phyloP scores from a whole-genome alignment of 2,113 vertebrate species.

The Lepisosteus oculatus region DNA sequence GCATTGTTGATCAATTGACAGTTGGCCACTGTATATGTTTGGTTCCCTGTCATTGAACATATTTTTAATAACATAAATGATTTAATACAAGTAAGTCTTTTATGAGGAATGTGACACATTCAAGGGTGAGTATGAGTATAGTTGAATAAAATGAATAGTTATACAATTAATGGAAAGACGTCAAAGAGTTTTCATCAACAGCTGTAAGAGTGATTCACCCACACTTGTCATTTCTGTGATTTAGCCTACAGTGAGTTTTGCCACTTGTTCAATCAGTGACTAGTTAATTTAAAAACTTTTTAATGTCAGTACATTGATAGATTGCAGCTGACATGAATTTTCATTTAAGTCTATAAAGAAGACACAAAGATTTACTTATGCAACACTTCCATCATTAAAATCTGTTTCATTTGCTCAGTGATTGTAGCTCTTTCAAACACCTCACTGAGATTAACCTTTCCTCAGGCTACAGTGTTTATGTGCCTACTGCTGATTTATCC shows the following conservation, averaged over 20 bases:
- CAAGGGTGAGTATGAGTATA: too few species aligned
- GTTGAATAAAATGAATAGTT: too few species aligned
- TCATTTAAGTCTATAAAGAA: background rate
- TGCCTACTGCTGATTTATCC: conserved; percentile 18
- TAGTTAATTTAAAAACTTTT: background rate
- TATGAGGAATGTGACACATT: too few species aligned
- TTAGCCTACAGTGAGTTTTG: background rate
- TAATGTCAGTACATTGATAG: background rate
- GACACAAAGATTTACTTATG: background rate
- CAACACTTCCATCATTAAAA: conserved; percentile 12
- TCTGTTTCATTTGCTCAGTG: conserved; percentile 18
- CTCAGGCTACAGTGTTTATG: conserved; percentile 2
- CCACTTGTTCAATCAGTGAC: background rate
- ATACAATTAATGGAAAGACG: too few species aligned
- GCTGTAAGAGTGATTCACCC: too few species aligned
- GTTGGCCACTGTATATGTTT: too few species aligned
- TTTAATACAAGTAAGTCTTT: too few species aligned
- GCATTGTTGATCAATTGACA: too few species aligned
- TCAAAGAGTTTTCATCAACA: too few species aligned
- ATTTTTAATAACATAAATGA: too few species aligned
- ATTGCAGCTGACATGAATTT: background rate
- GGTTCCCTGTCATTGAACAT: too few species aligned
- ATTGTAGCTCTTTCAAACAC: background rate
- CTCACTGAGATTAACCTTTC: conserved; percentile 8
- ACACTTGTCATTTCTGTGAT: too few species aligned